phyloP scores from a whole-genome alignment of 2,113 vertebrate genomes.

The Leucoraja erinaceus region DNA sequence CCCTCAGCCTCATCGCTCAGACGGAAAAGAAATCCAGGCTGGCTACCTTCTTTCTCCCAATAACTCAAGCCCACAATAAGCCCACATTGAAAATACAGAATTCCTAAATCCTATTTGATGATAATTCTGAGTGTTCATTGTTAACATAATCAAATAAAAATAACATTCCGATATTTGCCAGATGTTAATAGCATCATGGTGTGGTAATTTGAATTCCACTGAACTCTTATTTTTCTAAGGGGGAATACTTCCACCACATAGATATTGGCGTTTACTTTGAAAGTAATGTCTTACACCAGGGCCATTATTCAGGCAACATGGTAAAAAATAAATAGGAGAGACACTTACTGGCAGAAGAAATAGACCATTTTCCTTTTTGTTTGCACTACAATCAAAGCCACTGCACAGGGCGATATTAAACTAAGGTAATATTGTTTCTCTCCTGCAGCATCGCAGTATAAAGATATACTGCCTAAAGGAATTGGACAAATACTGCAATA shows the following conservation, averaged over 20 bases:
- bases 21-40: too few relatives aligned
- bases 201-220: background rate
- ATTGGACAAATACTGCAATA: background rate
- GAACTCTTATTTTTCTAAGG: background rate
- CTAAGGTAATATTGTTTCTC: background rate
- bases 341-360: background rate
- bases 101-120: background rate
- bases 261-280: background rate
- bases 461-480: background rate
- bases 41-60: too few relatives aligned
- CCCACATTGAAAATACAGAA: background rate
- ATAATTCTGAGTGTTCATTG: background rate
- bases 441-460: background rate
- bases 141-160: background rate
- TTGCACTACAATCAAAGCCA: background rate
- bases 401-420: background rate
- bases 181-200: background rate
- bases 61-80: too few relatives aligned
- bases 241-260: background rate
- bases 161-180: background rate
- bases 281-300: background rate
- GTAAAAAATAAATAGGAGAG: background rate
- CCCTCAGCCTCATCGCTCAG: too few relatives aligned
- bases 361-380: background rate
- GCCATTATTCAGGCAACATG: background rate